Percentiles rank a stretch among this genome's conserved stretches.
Conservation (phyloP, 2,113 vertebrate genomes). For the Osmerus eperlanus region DNA sequence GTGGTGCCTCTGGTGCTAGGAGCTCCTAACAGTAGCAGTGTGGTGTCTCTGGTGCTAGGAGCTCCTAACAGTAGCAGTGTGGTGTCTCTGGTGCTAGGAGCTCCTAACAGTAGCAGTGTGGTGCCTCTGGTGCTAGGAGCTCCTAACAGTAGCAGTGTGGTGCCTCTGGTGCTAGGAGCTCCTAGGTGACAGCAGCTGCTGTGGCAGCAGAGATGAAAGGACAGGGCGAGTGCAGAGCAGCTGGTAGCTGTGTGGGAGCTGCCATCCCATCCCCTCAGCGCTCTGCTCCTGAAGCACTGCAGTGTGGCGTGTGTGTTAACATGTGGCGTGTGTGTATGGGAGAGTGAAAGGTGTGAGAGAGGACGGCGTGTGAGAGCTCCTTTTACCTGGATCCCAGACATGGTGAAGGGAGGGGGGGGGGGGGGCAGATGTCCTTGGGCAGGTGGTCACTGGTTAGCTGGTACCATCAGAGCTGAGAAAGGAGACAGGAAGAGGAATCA, state of each 20-base stretch:
- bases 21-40: too few relatives aligned
- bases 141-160: too few relatives aligned
- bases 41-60: too few relatives aligned
- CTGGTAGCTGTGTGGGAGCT: constrained; percentile 21
- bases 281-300: constrained; percentile 3
- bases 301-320: neutral
- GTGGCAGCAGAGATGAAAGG: constrained; percentile 23
- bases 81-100: too few relatives aligned
- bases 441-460: constrained; percentile 58
- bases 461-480: constrained; percentile 69
- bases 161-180: neutral
- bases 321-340: neutral
- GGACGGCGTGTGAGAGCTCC: neutral
- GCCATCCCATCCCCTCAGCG: neutral
- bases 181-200: neutral
- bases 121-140: too few relatives aligned
- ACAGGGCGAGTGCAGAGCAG: constrained; percentile 30
- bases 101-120: too few relatives aligned
- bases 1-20: too few relatives aligned
- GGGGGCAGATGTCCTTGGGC: constrained; percentile 59
- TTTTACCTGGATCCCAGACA: constrained; percentile 71
- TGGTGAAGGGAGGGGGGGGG: constrained; percentile 51
- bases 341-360: too few relatives aligned
- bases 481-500: neutral
- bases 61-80: too few relatives aligned